Percentiles rank a stretch among this genome's conserved stretches.
Evolutionary conservation across 2,888 invertebrate genomes (phyloP).

Genomic region (Pseudococcus jackbeardsleyi): DNA sequence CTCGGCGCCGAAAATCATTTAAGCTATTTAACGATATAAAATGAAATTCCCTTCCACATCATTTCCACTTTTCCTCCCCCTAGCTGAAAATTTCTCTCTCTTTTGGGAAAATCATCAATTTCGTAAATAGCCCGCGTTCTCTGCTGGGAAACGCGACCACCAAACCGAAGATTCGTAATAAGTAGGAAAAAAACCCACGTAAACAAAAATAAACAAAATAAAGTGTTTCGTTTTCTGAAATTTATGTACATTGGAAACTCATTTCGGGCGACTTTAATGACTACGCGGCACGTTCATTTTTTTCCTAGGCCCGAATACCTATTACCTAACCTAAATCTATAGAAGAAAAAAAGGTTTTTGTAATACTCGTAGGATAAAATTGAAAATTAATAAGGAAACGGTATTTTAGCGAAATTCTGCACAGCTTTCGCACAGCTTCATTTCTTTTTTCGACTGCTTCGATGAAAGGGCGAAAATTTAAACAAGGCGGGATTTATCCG

Average conservation of each 20-base stretch:
- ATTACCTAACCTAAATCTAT: not conserved
- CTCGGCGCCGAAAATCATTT: not conserved
- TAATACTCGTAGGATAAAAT: constrained; percentile 48
- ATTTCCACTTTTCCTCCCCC: not conserved
- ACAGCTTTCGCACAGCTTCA: not conserved
- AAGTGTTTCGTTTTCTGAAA: not conserved
- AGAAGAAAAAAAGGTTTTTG: not conserved
- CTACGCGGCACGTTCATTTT: not conserved
- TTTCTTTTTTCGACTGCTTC: not conserved
- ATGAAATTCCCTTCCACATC: constrained; percentile 6
- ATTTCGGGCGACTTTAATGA: constrained; percentile 35
- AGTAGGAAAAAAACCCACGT: not conserved
- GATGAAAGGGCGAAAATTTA: constrained; percentile 51
- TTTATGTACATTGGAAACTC: constrained; percentile 44
- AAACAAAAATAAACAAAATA: constrained; percentile 38
- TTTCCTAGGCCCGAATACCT: not conserved
- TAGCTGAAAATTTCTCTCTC: not conserved
- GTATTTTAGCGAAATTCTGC: constrained; percentile 42
- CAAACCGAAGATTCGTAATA: not conserved
- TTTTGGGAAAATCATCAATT: constrained; percentile 9
- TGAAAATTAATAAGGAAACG: constrained; percentile 54
- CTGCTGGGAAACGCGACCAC: not conserved
- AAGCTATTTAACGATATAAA: constrained; percentile 34
- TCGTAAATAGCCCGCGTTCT: not conserved
- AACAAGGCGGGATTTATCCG: constrained; percentile 48